phyloP scores from a whole-genome alignment of 2,113 vertebrate genomes.

The Conger conger region DNA sequence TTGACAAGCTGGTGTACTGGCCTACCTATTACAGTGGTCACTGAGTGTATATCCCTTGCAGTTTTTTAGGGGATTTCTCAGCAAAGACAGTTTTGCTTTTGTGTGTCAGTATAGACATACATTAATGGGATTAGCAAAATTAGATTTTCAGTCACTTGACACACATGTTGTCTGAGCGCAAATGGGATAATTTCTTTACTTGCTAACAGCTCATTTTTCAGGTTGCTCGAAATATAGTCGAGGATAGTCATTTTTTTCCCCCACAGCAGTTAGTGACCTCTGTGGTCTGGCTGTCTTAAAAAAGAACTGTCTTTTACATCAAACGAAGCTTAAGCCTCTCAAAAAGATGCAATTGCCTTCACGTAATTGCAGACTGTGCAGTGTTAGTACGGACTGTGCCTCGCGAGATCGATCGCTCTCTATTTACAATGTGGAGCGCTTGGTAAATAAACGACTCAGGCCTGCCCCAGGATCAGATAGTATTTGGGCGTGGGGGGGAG shows the following conservation, averaged over 20 bases:
- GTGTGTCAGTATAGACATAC: too few relatives aligned
- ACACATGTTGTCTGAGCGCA: too few relatives aligned
- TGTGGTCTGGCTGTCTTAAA: constrained; percentile 38
- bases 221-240: neutral
- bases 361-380: constrained; percentile 36
- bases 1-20: too few relatives aligned
- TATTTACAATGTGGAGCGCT: constrained; percentile 40
- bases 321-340: constrained; percentile 49
- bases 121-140: too few relatives aligned
- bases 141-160: too few relatives aligned
- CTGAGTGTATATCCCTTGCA: neutral
- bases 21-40: too few relatives aligned
- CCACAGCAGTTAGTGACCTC: constrained; percentile 45
- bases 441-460: constrained; percentile 53
- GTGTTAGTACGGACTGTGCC: constrained; percentile 32
- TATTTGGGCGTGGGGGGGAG: neutral
- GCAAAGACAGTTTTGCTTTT: too few relatives aligned
- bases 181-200: too few relatives aligned
- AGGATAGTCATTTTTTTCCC: too few relatives aligned
- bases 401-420: constrained; percentile 44
- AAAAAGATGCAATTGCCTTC: constrained; percentile 47
- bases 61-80: neutral
- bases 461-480: constrained; percentile 50
- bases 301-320: constrained; percentile 29
- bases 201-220: neutral